phyloP scores from a whole-genome alignment of 2,113 vertebrate genomes.

The Stegostoma tigrinum region DNA sequence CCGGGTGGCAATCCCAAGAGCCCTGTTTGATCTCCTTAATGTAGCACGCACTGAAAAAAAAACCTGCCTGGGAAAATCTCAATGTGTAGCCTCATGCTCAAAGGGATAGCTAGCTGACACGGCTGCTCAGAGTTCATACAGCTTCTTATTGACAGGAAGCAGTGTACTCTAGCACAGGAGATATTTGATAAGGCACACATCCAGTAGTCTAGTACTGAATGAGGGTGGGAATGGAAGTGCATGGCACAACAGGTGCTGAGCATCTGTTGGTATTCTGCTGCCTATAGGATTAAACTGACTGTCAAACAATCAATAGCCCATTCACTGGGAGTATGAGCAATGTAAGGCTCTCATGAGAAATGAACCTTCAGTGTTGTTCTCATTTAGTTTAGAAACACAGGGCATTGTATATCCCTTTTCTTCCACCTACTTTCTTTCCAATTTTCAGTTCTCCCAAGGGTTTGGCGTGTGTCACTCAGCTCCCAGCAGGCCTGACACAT shows the following conservation, averaged over 20 bases:
- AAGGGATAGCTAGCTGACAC: not conserved
- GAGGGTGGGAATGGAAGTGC: not conserved
- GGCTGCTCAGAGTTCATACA: not conserved
- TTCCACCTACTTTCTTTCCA: not conserved
- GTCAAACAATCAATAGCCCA: slow-evolving; percentile 19
- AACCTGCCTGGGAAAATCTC: not conserved
- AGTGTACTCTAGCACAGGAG: not conserved
- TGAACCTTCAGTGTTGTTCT: not conserved
- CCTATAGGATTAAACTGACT: slow-evolving; percentile 17
- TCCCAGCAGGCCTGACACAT: not conserved
- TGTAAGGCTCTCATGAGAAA: not conserved
- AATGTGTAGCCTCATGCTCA: not conserved
- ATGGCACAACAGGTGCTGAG: not conserved
- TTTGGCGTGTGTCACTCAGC: not conserved
- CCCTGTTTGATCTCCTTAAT: not conserved
- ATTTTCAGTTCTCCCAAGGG: not conserved
- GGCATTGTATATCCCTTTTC: no score
- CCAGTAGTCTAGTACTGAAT: not conserved
- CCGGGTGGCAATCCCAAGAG: not conserved
- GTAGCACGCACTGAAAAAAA: not conserved
- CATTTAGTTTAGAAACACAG: not conserved
- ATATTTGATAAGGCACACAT: not conserved
- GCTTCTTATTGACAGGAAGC: not conserved
- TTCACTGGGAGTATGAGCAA: not conserved
- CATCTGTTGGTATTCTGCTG: not conserved